A percentile compares a stretch with the other conserved stretches of the same genome.
Evolutionary conservation across 1,140 invertebrate genomes (phyloP).

Genomic region (Drosophila yakuba): DNA sequence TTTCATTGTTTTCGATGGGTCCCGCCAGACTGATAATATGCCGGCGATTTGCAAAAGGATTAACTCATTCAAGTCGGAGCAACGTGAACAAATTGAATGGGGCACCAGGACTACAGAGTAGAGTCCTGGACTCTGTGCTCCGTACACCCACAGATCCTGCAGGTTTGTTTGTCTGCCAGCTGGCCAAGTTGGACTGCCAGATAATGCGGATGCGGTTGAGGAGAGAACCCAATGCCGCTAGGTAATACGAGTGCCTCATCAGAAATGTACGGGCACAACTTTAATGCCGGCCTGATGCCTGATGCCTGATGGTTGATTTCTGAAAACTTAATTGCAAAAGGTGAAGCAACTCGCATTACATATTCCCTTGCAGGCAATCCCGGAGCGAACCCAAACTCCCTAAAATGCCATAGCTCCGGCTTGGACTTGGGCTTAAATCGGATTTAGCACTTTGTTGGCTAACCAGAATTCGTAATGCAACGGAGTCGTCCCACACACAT

Average conservation of each 20-base stretch:
- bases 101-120: constrained; percentile 3
- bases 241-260: constrained; percentile 26
- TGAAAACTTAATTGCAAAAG: constrained; percentile 57
- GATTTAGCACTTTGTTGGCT: constrained; percentile 72
- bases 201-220: constrained; percentile 21
- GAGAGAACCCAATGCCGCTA: background rate
- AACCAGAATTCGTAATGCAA: constrained; percentile 56
- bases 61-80: constrained; percentile 56
- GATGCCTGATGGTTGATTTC: constrained; percentile 49
- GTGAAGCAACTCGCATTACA: constrained; percentile 48
- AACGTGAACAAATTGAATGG: constrained; percentile 43
- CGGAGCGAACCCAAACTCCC: background rate
- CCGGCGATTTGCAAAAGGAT: constrained; percentile 65
- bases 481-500: constrained; percentile 30
- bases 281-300: constrained; percentile 33
- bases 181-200: constrained; percentile 1
- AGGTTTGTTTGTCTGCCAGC: constrained; percentile 5
- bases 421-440: constrained; percentile 59
- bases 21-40: constrained; percentile 65
- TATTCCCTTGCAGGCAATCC: constrained; percentile 50
- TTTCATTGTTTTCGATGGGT: constrained; percentile 40
- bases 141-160: background rate
- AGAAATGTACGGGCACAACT: constrained; percentile 38
- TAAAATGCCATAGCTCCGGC: constrained; percentile 13
- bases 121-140: background rate